Base-by-base conservation (phyloP, 2,113 vertebrate genomes). In the Pholis gunnellus region DNA sequence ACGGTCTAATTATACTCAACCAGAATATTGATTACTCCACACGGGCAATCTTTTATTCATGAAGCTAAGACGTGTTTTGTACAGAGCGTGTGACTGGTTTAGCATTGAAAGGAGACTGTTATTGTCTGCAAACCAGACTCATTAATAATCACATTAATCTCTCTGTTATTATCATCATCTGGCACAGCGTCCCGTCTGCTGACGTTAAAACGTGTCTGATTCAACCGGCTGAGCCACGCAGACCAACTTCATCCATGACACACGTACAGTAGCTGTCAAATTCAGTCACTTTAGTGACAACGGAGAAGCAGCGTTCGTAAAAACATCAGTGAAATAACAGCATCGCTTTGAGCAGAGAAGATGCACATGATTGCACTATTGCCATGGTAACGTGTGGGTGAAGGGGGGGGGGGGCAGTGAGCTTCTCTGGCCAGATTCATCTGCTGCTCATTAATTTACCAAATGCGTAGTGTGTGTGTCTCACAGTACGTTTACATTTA, bases 31-130 rank as follows among this genome's bases (percentile, higher is more conserved):
- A n/a, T 88, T 83, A 83, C 78, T 75, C 66, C 61, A 67, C 68
- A 89, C 57, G 82, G 73, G 56, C 22, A 9, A 84, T 91, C 77
- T 79, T 88, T 86, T 91, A 89, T 91, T 89, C 44, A 91, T 86
- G 56, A 89, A 82, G 78, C 66, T 54, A 71, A 75, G 60, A 29
- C 77, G 84, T 56, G 79, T 79, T 85, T 84, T 78, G 34, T 18
- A 44, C 44, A 56, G 31, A 70, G 36, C 78, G 75, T 54, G 29
- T 85, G 72, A 82, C 56, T 31, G 20, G 52, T 73, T 77, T 5
- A 66, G 65, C 69, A 76, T 76, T 46, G 75, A 82, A 89, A 36
- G 4, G 25, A 82, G 56, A 80, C 25, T 54, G 65, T 52, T 31
- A 44, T 46, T 67, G 74, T 76, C 71, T 85, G 60, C 4, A 73